Evolutionary conservation across 2,888 invertebrate species (phyloP).

Genomic region (Acronicta aceris): DNA sequence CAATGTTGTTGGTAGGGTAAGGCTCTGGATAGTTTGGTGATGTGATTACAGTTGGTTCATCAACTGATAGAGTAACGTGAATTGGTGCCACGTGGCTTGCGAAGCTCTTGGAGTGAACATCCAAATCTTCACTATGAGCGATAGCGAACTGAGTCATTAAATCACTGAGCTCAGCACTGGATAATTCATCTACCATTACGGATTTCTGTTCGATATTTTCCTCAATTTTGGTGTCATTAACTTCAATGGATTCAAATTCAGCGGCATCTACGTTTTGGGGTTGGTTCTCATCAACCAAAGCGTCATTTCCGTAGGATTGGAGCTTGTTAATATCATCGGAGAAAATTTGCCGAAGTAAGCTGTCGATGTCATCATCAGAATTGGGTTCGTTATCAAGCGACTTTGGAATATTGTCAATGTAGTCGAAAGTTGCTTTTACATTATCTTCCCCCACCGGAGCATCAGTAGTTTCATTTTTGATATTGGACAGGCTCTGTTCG

Average conservation of each 20-base stretch:
- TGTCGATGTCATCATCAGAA: conserved; percentile 35
- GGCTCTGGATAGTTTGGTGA: conserved; percentile 73
- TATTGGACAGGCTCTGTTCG: neutral
- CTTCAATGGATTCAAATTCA: conserved; percentile 34
- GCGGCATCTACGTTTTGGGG: conserved; percentile 42
- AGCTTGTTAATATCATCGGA: conserved; percentile 26
- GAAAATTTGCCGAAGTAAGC: conserved; percentile 26
- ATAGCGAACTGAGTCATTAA: conserved; percentile 66
- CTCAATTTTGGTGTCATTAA: conserved; percentile 17
- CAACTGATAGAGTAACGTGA: conserved; percentile 64
- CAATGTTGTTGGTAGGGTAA: conserved; percentile 72
- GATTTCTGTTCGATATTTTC: conserved; percentile 15
- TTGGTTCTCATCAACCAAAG: conserved; percentile 57
- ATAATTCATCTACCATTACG: conserved; percentile 60
- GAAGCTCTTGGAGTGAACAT: conserved; percentile 59
- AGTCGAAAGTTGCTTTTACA: conserved; percentile 11
- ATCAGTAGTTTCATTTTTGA: neutral
- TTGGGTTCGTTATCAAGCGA: conserved; percentile 22
- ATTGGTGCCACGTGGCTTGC: conserved; percentile 58
- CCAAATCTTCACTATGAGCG: conserved; percentile 60
- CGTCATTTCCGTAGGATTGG: conserved; percentile 62
- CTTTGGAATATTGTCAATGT: conserved; percentile 28
- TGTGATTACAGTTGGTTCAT: conserved; percentile 66
- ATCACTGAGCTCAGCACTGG: conserved; percentile 62
- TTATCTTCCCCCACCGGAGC: conserved; percentile 1